Evolutionary conservation across 35 echinoderm and acorn worm species (phyloP).

Genomic region (Anneissia japonica): DNA sequence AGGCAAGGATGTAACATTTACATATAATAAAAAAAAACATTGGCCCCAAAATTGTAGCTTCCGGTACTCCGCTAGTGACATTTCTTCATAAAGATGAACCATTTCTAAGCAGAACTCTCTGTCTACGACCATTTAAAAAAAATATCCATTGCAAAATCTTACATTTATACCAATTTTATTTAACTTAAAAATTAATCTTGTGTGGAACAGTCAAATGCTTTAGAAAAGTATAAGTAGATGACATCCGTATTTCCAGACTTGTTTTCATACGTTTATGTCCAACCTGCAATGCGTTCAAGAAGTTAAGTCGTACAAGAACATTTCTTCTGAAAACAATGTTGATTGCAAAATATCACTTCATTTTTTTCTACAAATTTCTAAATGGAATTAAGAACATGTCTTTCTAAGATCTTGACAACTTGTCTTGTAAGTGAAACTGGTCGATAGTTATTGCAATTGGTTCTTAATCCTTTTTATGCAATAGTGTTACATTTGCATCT

Average conservation of each 20-base stretch:
- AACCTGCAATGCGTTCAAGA: background rate
- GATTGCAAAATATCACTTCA: background rate
- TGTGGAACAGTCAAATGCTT: background rate
- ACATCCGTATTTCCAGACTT: background rate
- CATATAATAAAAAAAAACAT: too few species aligned
- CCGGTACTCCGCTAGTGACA: too few species aligned
- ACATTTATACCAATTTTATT: too few species aligned
- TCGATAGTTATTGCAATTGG: background rate
- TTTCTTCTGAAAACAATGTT: constrained; percentile 2
- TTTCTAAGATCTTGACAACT: background rate
- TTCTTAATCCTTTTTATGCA: constrained; percentile 5
- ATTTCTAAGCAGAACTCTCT: too few species aligned
- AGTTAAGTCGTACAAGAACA: constrained; percentile 3
- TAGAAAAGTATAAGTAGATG: constrained; percentile 2
- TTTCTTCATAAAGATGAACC: too few species aligned
- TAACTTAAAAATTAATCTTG: too few species aligned
- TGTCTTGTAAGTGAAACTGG: constrained; percentile 11
- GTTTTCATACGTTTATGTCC: background rate
- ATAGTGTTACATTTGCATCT: background rate
- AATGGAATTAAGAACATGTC: background rate
- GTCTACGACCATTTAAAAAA: too few species aligned
- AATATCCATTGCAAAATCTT: too few species aligned
- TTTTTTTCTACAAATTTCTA: background rate
- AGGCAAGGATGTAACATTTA: too few species aligned
- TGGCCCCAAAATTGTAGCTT: too few species aligned